Percentiles rank a stretch among this genome's conserved stretches.
Evolutionary conservation across 2,888 invertebrate genomes (phyloP).

Genomic region (Agelastica alni): DNA sequence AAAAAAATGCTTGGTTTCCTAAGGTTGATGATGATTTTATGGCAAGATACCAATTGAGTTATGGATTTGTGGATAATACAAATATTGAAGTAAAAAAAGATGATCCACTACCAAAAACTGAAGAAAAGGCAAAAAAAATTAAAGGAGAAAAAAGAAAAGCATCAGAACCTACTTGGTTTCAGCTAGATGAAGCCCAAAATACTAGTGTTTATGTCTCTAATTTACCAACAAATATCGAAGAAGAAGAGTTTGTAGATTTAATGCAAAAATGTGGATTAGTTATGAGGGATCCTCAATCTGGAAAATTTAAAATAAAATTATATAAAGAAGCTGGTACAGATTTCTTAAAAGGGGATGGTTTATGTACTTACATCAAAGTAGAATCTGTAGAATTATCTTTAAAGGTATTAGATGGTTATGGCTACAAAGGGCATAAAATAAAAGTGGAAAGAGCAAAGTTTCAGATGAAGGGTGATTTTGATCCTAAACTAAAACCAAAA

Average conservation of each 20-base stretch:
- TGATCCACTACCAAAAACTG: slow-evolving; percentile 30
- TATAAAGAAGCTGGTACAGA: slow-evolving; percentile 82
- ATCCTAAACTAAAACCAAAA: slow-evolving; percentile 90
- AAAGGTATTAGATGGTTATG: slow-evolving; percentile 86
- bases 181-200: slow-evolving; percentile 83
- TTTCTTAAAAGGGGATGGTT: slow-evolving; percentile 90
- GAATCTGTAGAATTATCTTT: slow-evolving; percentile 95
- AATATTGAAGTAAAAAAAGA: slow-evolving; percentile 30
- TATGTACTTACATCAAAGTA: slow-evolving; percentile 93
- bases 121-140: slow-evolving; percentile 42
- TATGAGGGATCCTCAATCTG: slow-evolving; percentile 62
- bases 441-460: slow-evolving; percentile 93
- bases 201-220: slow-evolving; percentile 96
- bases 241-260: slow-evolving; percentile 86
- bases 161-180: slow-evolving; percentile 79
- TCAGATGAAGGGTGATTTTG: slow-evolving; percentile 90
- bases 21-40: slow-evolving; percentile 96
- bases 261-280: slow-evolving; percentile 97
- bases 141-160: slow-evolving; percentile 59
- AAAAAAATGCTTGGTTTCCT: slow-evolving; percentile 94
- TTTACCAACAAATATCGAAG: slow-evolving; percentile 84
- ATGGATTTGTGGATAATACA: slow-evolving; percentile 78
- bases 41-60: slow-evolving; percentile 94
- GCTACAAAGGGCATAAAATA: slow-evolving; percentile 77
- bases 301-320: slow-evolving; percentile 61